Evolutionary conservation across 2,888 invertebrate genomes (phyloP), one percentile per base, ranked within the genome.

Genomic region (Hermaeophaga mercurialis): DNA sequence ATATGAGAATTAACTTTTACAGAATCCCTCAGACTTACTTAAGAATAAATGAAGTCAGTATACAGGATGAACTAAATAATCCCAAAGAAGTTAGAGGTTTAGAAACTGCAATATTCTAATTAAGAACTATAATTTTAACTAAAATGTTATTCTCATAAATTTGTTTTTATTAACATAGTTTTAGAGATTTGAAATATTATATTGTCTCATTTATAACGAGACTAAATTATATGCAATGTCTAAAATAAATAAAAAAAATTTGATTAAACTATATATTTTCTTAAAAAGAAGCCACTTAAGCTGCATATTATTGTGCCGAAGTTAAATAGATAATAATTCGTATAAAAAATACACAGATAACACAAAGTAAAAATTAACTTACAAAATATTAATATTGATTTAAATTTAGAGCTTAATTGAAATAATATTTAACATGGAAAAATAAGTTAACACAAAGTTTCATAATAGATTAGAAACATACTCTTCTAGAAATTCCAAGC

Each of bases 21-120:
- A 82, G 89, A 69, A 79, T 84, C 1, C 85, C 86, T 31, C 85
- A 87, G 68, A 90, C 91, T 2, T 85, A 87, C 80, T 74, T 92
- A 44, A 82, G 91, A 70, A 91, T 92, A 50, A 91, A 91, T 73
- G 81, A 84, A 1, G 86, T 92, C 58, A 82, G 83, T 66, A 80
- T 89, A 9, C 81, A 58, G 12, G 76, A 74, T 4, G 70, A 75
- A 59, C 41, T 77, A 17, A 72, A 76, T 62, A 73, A 76, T 59
- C 77, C 78, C 17, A 73, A 74, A 19, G 75, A 73, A 60, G 73
- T 77, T 2, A 68, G 68, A 53, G 72, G 73, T n/a, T 50, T 70
- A 12, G 68, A 70, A 46, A 69, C 63, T 12, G 66, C 66, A 52
- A 53, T 69, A 26, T 67, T 70, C 60, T 73, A 22, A 22, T 5